Conservation (phyloP, 2,888 invertebrate species). For the Xanthia togata region DNA sequence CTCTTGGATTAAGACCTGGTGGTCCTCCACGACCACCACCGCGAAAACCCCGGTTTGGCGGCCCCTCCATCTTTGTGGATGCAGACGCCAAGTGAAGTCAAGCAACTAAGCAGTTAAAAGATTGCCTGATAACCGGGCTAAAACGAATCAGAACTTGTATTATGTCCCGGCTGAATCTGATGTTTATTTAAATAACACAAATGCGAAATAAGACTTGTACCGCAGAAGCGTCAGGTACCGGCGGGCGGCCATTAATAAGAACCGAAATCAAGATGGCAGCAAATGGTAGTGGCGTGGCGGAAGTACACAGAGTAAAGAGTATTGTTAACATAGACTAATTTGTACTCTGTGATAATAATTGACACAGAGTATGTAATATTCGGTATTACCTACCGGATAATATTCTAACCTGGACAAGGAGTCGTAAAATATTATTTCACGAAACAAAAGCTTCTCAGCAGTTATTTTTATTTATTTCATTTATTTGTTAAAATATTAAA, state of each 20-base stretch:
- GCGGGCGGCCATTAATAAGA: conserved; percentile 36
- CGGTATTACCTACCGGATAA: too few species aligned
- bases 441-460: too few species aligned
- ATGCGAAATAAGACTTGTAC: not conserved
- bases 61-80: conserved; percentile 77
- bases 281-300: not conserved
- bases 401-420: too few species aligned
- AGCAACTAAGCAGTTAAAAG: not conserved
- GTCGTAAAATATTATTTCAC: too few species aligned
- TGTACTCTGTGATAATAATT: too few species aligned
- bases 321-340: too few species aligned
- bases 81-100: conserved; percentile 6
- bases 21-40: conserved; percentile 87
- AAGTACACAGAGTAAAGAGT: too few species aligned
- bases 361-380: too few species aligned
- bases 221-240: conserved; percentile 19
- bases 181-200: not conserved
- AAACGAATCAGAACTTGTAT: not conserved
- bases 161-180: not conserved
- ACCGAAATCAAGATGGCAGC: conserved; percentile 39
- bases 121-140: not conserved
- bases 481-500: too few species aligned
- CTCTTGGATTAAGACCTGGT: conserved; percentile 78
- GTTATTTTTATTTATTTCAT: too few species aligned
- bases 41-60: conserved; percentile 83